A percentile compares a stretch with the other conserved stretches of the same genome.
phyloP scores from a whole-genome alignment of 2,797 vertebrate species.

The Ptychobarbus kaznakovi region DNA sequence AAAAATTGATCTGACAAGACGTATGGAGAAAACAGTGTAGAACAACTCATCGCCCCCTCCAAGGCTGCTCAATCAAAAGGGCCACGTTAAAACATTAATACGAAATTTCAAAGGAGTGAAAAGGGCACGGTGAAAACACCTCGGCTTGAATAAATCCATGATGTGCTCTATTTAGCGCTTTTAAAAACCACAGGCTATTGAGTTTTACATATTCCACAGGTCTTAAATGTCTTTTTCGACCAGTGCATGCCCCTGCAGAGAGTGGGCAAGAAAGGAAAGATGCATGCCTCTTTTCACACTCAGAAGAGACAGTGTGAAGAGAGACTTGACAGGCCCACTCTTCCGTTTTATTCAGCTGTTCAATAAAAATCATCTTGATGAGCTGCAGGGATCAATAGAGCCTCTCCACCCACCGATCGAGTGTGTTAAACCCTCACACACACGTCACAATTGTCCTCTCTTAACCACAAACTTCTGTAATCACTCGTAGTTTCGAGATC shows the following conservation, averaged over 20 bases:
- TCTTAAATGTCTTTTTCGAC: slow-evolving; percentile 19
- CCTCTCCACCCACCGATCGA: slow-evolving; percentile 27
- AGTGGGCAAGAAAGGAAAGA: background rate
- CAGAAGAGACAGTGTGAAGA: background rate
- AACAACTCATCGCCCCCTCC: slow-evolving; percentile 5
- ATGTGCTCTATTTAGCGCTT: slow-evolving; percentile 43
- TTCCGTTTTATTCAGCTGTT: slow-evolving; percentile 24
- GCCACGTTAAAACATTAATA: slow-evolving; percentile 24
- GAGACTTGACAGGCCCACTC: slow-evolving; percentile 33
- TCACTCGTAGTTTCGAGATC: slow-evolving; percentile 5
- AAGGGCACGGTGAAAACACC: slow-evolving; percentile 37
- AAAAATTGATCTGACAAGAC: slow-evolving; percentile 1
- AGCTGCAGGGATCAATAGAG: slow-evolving; percentile 42
- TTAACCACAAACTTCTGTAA: slow-evolving; percentile 35
- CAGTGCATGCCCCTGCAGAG: background rate
- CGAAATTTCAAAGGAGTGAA: slow-evolving; percentile 37
- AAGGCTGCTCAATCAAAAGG: slow-evolving; percentile 36
- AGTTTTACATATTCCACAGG: slow-evolving; percentile 44
- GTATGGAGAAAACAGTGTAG: background rate
- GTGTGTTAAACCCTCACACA: slow-evolving; percentile 29
- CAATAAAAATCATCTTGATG: slow-evolving; percentile 45
- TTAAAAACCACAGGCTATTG: slow-evolving; percentile 39
- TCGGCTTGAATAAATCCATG: slow-evolving; percentile 36
- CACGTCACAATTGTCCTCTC: slow-evolving; percentile 4
- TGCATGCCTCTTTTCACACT: background rate